Evolutionary conservation across 2,797 vertebrate genomes (phyloP).

Genomic region (Synanceia verrucosa): DNA sequence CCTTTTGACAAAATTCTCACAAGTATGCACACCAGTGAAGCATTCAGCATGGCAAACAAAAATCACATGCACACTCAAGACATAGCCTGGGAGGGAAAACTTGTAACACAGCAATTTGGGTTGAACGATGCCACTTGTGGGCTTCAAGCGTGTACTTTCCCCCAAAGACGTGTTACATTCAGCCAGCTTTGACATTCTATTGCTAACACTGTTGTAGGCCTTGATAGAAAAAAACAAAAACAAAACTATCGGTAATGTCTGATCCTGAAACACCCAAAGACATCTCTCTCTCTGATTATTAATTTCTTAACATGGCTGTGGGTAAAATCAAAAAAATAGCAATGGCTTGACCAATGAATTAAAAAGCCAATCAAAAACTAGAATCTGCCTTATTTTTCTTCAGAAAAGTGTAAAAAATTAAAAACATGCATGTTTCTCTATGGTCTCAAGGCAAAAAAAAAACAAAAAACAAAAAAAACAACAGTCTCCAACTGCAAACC

Average conservation of each 20-base stretch:
- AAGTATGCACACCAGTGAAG: conserved; percentile 59
- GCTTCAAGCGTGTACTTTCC: conserved; percentile 42
- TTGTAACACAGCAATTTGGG: conserved; percentile 39
- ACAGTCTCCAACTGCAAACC: conserved; percentile 41
- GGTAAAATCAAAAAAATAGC: conserved; percentile 11
- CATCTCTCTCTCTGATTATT: conserved; percentile 6
- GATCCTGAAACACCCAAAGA: conserved; percentile 16
- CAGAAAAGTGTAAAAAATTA: conserved; percentile 44
- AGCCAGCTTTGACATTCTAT: conserved; percentile 45
- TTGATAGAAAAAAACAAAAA: conserved; percentile 20
- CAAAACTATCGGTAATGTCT: conserved; percentile 46
- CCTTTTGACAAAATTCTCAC: conserved; percentile 59
- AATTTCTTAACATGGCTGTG: conserved; percentile 34
- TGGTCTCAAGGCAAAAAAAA: conserved; percentile 57
- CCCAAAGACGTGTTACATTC: conserved; percentile 50
- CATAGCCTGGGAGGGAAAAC: conserved; percentile 49
- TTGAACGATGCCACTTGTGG: conserved; percentile 39
- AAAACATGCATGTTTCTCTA: conserved; percentile 37
- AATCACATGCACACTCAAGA: conserved; percentile 66
- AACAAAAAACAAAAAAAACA: neutral
- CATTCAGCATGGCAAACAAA: conserved; percentile 62
- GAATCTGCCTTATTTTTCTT: conserved; percentile 13
- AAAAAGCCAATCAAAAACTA: conserved; percentile 34
- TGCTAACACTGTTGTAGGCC: conserved; percentile 44
- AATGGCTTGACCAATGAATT: conserved; percentile 47